Base-by-base conservation (phyloP, 2,888 invertebrate species). In the Diaperis boleti region DNA sequence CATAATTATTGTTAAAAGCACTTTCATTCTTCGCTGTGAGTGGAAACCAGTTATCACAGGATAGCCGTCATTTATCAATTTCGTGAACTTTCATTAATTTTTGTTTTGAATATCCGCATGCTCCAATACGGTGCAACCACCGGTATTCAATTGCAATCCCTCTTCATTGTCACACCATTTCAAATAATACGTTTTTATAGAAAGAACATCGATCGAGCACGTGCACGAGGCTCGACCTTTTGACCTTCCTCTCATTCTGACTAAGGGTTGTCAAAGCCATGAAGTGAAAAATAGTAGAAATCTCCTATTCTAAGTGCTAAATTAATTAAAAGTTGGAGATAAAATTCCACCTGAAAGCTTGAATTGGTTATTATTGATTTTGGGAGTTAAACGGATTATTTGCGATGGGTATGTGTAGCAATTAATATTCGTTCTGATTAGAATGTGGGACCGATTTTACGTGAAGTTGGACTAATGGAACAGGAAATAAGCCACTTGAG, bases 1-100 rank as follows among this genome's bases (percentile, higher is more conserved):
- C 45, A 29, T 26, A 45, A 45, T 22, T n/a, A n/a, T n/a, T 3
- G 6, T 22, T 45, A 45, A 45, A 45, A 45, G 18, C 49, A 49
- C 49, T 49, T 49, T 49, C 49, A 29, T 47, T 47, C 29, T 44
- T 1, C n/a, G 22, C 13, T 17, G 18, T 47, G 15, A 11, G 13
- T 47, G 13, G 5, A 33, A 33, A 49, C 49, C 18, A 13, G 33
- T 29, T 45, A n/a, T 45, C 26, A 11, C 11, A 26, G 5, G 29
- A 26, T 45, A 17, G 41, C 18, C 5, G 31, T 47, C 26, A 47
- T 47, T 29, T 15, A 29, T 47, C 26, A 15, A 10, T 14, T 31
- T 26, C 26, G 31, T 44, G 26, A 20, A 20, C 4, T 45, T 47
- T 29, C 47, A 33, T 49, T 49, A 15, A 33, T 33, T 49, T 49